phyloP scores from a whole-genome alignment of 2,113 vertebrate species.

The Dinomys branickii region DNA sequence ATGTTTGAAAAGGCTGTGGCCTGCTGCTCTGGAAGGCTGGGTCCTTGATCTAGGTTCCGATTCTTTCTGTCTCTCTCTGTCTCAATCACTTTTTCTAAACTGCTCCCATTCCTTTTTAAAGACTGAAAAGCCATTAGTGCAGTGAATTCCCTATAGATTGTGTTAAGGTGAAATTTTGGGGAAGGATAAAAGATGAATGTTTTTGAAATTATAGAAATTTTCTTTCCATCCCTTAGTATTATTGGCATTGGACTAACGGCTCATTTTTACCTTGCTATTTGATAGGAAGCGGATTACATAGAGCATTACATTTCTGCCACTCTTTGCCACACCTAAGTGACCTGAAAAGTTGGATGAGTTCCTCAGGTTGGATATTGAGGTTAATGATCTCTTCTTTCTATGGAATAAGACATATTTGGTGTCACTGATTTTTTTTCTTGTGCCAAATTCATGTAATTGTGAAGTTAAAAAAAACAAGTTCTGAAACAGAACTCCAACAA shows the following conservation, averaged over 20 bases:
- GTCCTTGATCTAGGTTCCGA: not conserved
- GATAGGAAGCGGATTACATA: not conserved
- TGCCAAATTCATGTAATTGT: not conserved
- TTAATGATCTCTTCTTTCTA: not conserved
- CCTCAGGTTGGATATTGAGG: not conserved
- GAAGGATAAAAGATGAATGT: not conserved
- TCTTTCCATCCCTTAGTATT: not conserved
- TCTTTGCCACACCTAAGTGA: not conserved
- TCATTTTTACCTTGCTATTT: not conserved
- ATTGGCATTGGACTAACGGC: not conserved
- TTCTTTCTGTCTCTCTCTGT: not conserved
- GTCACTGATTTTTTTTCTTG: slow-evolving; percentile 24
- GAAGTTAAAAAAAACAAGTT: not conserved
- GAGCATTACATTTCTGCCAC: not conserved
- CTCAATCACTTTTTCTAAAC: rapidly evolving
- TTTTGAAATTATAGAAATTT: not conserved
- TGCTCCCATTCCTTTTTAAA: not conserved
- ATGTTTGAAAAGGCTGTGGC: not conserved
- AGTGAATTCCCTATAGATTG: not conserved
- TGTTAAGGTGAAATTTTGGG: not conserved
- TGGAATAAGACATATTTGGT: not conserved
- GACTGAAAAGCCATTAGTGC: not conserved
- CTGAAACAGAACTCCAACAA: not conserved
- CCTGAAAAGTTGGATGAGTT: not conserved
- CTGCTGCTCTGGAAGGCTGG: not conserved